Percentiles rank a stretch among this genome's conserved stretches.
Evolutionary conservation across 2,888 invertebrate species (phyloP).

Genomic region (Melanostoma mellinum): DNA sequence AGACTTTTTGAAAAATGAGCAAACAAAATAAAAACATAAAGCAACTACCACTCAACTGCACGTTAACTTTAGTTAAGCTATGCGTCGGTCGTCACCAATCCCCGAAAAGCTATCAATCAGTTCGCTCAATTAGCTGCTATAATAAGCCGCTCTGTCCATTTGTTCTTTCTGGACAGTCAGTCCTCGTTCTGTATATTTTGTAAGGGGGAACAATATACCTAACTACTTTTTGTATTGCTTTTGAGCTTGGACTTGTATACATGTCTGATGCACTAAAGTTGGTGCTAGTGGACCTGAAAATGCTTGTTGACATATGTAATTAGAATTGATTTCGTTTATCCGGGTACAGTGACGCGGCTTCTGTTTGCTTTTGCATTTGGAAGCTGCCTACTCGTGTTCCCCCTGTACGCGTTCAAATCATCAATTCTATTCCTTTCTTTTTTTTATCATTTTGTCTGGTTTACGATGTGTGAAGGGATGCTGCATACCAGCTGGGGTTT

Average conservation of each 20-base stretch:
- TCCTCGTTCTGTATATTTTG: not conserved
- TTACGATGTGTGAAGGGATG: constrained; percentile 18
- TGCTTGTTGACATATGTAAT: constrained; percentile 82
- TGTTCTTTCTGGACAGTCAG: constrained; percentile 10
- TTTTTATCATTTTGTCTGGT: not conserved
- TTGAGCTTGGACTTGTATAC: not conserved
- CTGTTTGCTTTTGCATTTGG: constrained; percentile 60
- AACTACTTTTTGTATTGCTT: constrained; percentile 8
- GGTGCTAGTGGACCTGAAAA: constrained; percentile 74
- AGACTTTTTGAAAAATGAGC: constrained; percentile 38
- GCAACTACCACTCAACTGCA: not conserved
- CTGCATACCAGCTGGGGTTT: constrained; percentile 28
- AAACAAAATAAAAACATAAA: constrained; percentile 33
- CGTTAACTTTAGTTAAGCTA: not conserved
- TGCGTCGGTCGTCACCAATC: constrained; percentile 34
- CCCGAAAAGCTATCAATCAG: constrained; percentile 75
- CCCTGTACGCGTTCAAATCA: constrained; percentile 22
- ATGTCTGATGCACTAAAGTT: constrained; percentile 6
- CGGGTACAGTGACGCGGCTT: constrained; percentile 68
- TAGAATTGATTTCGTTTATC: constrained; percentile 80
- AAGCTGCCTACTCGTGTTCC: not conserved
- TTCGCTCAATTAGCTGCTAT: constrained; percentile 76
- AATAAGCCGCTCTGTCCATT: constrained; percentile 74
- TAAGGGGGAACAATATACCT: not conserved
- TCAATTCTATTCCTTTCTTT: constrained; percentile 31